A percentile compares a stretch with the other conserved stretches of the same genome.
These are phyloP conservation scores for Dinomys branickii DNA, from an alignment of 2,113 vertebrate species.

Conservation along the genomic window DNA sequence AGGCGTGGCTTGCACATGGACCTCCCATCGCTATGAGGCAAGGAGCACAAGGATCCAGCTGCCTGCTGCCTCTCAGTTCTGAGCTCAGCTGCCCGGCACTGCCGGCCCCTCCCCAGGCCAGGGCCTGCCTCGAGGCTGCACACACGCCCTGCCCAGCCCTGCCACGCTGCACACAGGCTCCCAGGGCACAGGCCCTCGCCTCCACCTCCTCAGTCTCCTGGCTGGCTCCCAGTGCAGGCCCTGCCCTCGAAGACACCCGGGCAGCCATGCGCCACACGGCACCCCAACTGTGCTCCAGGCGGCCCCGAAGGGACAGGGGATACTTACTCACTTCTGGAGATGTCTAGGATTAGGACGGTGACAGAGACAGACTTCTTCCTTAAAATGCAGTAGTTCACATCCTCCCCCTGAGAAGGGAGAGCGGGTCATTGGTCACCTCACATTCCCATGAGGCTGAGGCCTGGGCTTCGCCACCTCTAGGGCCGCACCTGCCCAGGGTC, in stretches of 20 bases:
- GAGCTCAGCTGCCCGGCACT: not conserved
- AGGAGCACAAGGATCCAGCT: not conserved
- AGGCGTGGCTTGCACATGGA: not conserved
- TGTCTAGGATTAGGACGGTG: slow-evolving; percentile 88
- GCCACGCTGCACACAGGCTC: not conserved
- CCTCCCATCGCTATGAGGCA: not conserved
- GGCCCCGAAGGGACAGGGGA: not conserved
- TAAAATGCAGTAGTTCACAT: slow-evolving; percentile 89
- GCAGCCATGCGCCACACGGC: not conserved
- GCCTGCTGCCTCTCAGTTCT: too few species aligned
- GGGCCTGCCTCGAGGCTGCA: not conserved
- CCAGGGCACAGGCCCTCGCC: not conserved
- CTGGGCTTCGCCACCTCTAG: too few species aligned
- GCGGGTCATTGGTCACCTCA: too few species aligned
- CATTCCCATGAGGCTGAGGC: too few species aligned
- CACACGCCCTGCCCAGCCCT: too few species aligned
- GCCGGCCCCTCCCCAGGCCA: not conserved
- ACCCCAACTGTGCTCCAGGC: not conserved
- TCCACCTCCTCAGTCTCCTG: too few species aligned
- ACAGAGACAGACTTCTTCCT: slow-evolving; percentile 86
- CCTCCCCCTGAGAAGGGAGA: slow-evolving; percentile 87
- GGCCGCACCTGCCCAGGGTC: not conserved
- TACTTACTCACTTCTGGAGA: slow-evolving; percentile 85
- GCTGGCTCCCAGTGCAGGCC: not conserved
- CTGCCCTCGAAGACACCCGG: accelerated